A percentile compares a stretch with the other conserved stretches of the same genome.
Evolutionary conservation across 2,888 invertebrate genomes (phyloP).

Genomic region (Sisyra nigra): DNA sequence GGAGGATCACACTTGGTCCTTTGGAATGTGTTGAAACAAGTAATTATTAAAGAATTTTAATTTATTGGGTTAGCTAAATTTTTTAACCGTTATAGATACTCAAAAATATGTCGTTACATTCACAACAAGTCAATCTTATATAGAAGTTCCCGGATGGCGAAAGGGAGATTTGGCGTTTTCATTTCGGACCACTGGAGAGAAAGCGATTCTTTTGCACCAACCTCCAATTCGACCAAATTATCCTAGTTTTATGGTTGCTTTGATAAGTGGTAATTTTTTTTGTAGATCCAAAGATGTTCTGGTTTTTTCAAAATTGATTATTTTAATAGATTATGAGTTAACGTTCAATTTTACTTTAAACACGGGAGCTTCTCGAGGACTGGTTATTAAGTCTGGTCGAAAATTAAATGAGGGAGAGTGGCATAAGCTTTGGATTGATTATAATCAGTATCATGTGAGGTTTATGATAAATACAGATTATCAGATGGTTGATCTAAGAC

Average conservation of each 20-base stretch:
- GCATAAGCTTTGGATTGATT: constrained; percentile 94
- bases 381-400: constrained; percentile 67
- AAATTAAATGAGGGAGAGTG: constrained; percentile 84
- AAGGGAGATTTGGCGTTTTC: constrained; percentile 87
- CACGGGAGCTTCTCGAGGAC: constrained; percentile 64
- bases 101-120: constrained; percentile 88
- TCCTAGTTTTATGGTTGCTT: constrained; percentile 82
- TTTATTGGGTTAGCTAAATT: constrained; percentile 10
- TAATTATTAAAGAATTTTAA: constrained; percentile 32
- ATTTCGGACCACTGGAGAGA: constrained; percentile 80
- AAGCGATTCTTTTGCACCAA: constrained; percentile 79
- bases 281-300: too few species aligned
- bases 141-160: constrained; percentile 87
- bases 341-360: constrained; percentile 82
- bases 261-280: constrained; percentile 55
- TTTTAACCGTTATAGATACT: constrained; percentile 51
- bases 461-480: constrained; percentile 86
- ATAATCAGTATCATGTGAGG: constrained; percentile 82
- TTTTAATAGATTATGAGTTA: constrained; percentile 53
- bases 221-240: constrained; percentile 78
- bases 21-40: constrained; percentile 90
- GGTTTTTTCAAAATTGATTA: constrained; percentile 3
- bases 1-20: constrained; percentile 77
- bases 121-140: constrained; percentile 80
- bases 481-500: constrained; percentile 69